These are phyloP conservation scores for Rhadinocentrus ornatus DNA, from an alignment of 2,797 vertebrate species.

Conservation along the genomic window DNA sequence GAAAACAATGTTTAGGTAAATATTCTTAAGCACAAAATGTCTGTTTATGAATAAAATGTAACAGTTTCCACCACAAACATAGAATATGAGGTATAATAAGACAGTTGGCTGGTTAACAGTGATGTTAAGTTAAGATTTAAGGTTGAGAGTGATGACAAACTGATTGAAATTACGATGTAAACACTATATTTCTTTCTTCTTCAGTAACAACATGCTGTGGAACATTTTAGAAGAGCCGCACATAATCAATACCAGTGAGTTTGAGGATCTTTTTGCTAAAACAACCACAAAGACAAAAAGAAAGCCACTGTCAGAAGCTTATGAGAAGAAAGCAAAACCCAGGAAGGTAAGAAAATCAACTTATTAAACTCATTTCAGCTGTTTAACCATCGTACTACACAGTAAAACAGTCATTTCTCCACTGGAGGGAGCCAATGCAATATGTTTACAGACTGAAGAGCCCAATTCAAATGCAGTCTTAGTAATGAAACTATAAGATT, in stretches of 20 bases:
- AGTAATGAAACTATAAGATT: background rate
- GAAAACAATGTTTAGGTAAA: background rate
- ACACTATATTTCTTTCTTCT: background rate
- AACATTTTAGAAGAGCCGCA: constrained; percentile 88
- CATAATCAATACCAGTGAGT: constrained; percentile 88
- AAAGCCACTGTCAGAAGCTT: constrained; percentile 91
- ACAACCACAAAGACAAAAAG: constrained; percentile 86
- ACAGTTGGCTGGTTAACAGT: too few relatives aligned
- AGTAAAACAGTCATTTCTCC: constrained; percentile 24
- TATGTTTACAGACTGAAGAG: background rate
- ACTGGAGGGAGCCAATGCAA: constrained; percentile 56
- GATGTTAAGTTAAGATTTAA: too few relatives aligned
- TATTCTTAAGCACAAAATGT: background rate
- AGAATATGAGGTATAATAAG: background rate
- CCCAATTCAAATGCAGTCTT: background rate
- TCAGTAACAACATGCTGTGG: constrained; percentile 88
- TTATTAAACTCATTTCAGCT: background rate
- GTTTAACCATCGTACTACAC: background rate
- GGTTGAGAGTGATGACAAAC: background rate
- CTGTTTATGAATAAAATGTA: background rate
- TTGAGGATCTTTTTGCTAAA: constrained; percentile 96
- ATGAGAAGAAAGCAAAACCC: constrained; percentile 89
- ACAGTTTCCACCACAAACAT: background rate
- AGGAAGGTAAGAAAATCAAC: constrained; percentile 85
- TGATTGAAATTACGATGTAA: background rate